Evolutionary conservation across 2,113 vertebrate genomes (phyloP).

Genomic region (Rhinolophus ferrumequinum): DNA sequence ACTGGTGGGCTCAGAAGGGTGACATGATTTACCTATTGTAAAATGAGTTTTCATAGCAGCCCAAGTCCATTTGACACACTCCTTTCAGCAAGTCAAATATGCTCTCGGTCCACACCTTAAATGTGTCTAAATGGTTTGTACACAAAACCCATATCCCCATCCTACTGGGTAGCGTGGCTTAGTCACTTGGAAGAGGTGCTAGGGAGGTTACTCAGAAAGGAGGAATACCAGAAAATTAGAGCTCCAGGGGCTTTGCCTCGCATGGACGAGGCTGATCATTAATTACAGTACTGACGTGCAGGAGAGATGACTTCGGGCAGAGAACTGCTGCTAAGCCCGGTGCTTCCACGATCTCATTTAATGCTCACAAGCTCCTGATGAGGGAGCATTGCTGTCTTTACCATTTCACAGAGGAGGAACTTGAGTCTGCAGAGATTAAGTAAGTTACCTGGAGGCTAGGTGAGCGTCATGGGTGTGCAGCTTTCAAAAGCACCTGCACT

Average conservation of each 20-base stretch:
- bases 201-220: constrained; percentile 42
- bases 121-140: constrained; percentile 73
- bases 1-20: constrained; percentile 72
- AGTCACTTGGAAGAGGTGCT: constrained; percentile 69
- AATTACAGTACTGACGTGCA: background rate
- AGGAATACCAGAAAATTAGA: constrained; percentile 1
- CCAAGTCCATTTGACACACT: constrained; percentile 74
- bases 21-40: constrained; percentile 78
- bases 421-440: background rate
- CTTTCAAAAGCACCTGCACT: background rate
- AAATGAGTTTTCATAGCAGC: constrained; percentile 68
- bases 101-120: constrained; percentile 73
- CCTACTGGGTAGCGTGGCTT: constrained; percentile 53
- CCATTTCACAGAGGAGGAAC: background rate
- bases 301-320: background rate
- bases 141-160: constrained; percentile 63
- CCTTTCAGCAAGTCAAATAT: constrained; percentile 70
- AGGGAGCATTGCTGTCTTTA: background rate
- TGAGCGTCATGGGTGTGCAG: background rate
- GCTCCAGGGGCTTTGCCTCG: background rate
- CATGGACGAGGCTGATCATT: background rate
- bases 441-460: background rate
- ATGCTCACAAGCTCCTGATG: background rate
- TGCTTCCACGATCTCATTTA: background rate
- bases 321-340: background rate